Evolutionary conservation across 2,797 vertebrate species (phyloP), one percentile per base, ranked within the genome.

Genomic region (Falco peregrinus): DNA sequence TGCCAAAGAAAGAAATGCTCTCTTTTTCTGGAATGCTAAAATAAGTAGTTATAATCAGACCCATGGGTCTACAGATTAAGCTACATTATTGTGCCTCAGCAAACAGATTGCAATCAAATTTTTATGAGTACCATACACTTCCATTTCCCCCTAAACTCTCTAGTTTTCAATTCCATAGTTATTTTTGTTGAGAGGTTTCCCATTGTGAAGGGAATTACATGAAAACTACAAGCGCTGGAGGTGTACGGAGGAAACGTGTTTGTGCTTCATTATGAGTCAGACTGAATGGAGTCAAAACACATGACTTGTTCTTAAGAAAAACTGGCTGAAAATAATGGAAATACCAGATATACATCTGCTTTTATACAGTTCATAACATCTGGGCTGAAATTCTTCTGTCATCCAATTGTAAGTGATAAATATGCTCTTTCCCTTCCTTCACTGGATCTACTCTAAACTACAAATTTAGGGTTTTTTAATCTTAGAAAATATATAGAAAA

Each of bases 261-360:
- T 92, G n/a, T 35, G 33, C 33, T 86, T 83, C 74, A 51, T 56
- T 93, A 60, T 76, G 87, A 94, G 43, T 95, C 88, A 94, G 63
- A 79, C 11, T 59, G 77, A 41, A 94, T 39, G 39, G 51, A 90
- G 45, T 70, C 78, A 89, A 92, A 96, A 93, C 45, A 84, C 59
- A 90, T 39, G n/a, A 56, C 43, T 86, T 78, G 21, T 50, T 93
- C 69, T 86, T 80, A 53, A 83, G 89, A 95, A 86, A 92, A 14
- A 31, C 41, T 64, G n/a, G 20, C 41, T 67, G 57, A 80, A 95
- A 87, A 74, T 57, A 83, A 83, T 57, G 31, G 69, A 51, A 91
- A 71, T 63, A 26, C 26, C 56, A 91, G 45, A 87, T 68, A 89
- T 39, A 57, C 13, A 75, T 80, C 68, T 89, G 37, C 41, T 91